phyloP scores from a whole-genome alignment of 2,113 vertebrate species.

The Pampusana beccarii region DNA sequence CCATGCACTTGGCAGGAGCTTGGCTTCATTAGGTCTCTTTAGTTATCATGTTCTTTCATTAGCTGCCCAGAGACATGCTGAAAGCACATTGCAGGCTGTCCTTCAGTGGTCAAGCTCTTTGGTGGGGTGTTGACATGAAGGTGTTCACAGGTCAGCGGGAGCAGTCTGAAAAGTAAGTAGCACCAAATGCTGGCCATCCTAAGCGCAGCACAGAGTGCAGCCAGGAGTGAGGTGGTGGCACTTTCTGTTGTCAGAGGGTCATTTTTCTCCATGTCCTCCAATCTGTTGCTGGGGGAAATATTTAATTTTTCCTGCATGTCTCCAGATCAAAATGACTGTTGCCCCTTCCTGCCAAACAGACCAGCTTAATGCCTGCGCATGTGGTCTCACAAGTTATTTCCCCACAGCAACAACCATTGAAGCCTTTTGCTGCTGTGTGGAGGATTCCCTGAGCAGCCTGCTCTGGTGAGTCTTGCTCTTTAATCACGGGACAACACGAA shows the following conservation, averaged over 20 bases:
- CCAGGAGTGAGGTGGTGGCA: background rate
- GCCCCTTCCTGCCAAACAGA: background rate
- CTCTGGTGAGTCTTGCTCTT: background rate
- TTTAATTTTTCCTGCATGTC: background rate
- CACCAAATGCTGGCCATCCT: background rate
- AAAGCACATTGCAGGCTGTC: background rate
- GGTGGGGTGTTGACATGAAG: background rate
- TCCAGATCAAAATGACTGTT: background rate
- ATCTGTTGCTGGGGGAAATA: background rate
- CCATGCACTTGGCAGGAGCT: background rate
- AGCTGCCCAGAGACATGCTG: background rate
- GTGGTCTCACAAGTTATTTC: background rate
- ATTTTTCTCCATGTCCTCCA: background rate
- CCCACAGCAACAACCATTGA: background rate
- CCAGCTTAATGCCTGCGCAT: background rate
- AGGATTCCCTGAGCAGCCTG: background rate
- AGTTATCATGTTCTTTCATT: background rate
- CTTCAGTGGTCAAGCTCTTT: background rate
- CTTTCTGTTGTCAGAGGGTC: background rate
- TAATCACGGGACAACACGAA: fast-evolving
- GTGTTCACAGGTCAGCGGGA: background rate
- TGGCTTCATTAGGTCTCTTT: background rate
- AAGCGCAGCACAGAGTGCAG: fast-evolving
- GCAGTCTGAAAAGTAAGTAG: background rate
- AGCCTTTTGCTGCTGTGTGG: background rate